Evolutionary conservation across 2,113 vertebrate species (phyloP).

Genomic region (Coregonus clupeaformis): DNA sequence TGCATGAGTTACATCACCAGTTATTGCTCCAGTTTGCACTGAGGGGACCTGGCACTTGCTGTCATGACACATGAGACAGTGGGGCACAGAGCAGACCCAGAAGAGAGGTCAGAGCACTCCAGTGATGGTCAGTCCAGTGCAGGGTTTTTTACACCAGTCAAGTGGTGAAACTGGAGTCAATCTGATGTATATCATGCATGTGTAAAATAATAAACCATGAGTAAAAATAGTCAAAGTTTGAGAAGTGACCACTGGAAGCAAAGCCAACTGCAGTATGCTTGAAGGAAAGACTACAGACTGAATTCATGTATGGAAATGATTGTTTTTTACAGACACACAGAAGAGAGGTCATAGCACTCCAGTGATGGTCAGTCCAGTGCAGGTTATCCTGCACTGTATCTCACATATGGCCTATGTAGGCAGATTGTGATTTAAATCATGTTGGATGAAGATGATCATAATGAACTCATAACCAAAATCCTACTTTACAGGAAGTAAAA

Average conservation of each 20-base stretch:
- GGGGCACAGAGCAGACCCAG: not conserved
- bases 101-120: not conserved
- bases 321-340: constrained; percentile 26
- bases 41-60: not conserved
- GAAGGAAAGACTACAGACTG: constrained; percentile 20
- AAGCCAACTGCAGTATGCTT: constrained; percentile 34
- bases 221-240: constrained; percentile 53
- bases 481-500: not conserved
- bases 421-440: not conserved
- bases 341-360: too few species aligned
- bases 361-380: too few species aligned
- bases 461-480: not conserved
- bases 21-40: constrained; percentile 1
- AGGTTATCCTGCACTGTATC: constrained; percentile 20
- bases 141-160: not conserved
- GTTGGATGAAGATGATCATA: not conserved
- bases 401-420: not conserved
- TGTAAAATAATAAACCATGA: constrained; percentile 5
- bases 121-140: not conserved
- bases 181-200: constrained; percentile 5
- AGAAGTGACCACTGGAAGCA: constrained; percentile 40
- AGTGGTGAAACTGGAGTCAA: constrained; percentile 5
- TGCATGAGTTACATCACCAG: constrained; percentile 6
- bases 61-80: not conserved
- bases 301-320: constrained; percentile 51